A percentile compares a stretch with the other conserved stretches of the same genome.
Conservation (phyloP, 2,113 vertebrate genomes). For the Sinocyclocheilus rhinocerous region DNA sequence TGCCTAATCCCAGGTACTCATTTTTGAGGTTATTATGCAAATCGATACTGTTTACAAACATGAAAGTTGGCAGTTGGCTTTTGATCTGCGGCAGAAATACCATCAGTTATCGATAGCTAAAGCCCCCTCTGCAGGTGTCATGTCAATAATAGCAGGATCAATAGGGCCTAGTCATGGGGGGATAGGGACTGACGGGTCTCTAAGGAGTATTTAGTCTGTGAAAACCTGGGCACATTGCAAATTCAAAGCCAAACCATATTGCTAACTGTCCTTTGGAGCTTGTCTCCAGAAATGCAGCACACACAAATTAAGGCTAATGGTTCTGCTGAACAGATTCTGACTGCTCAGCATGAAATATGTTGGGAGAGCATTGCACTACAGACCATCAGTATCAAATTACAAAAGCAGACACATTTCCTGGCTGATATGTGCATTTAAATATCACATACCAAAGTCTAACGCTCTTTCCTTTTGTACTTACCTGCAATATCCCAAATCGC, state of each 20-base stretch:
- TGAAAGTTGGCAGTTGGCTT: constrained; percentile 88
- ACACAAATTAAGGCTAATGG: constrained; percentile 48
- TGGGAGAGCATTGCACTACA: neutral
- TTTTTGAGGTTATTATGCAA: constrained; percentile 94
- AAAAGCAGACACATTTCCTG: neutral
- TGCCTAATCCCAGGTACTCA: constrained; percentile 87
- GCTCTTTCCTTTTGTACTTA: neutral
- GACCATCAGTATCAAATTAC: neutral
- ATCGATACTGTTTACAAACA: constrained; percentile 99
- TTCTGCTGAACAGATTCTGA: constrained; percentile 44
- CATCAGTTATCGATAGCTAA: constrained; percentile 93
- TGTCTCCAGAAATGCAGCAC: constrained; percentile 38
- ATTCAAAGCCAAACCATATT: constrained; percentile 57
- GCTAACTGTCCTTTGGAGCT: constrained; percentile 50
- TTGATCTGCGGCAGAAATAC: constrained; percentile 86
- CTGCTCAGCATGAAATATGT: neutral
- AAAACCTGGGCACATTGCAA: constrained; percentile 57
- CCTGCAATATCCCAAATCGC: constrained; percentile 58
- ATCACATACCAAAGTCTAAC: constrained; percentile 5
- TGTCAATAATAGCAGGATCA: constrained; percentile 84
- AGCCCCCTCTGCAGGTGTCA: constrained; percentile 82
- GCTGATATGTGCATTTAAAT: constrained; percentile 5
- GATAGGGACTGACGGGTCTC: constrained; percentile 71
- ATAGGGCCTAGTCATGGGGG: constrained; percentile 70
- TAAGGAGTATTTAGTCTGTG: constrained; percentile 53